A percentile compares a stretch with the other conserved stretches of the same genome.
Evolutionary conservation across 2,888 invertebrate species (phyloP).

Genomic region (Mesochorus sp.): DNA sequence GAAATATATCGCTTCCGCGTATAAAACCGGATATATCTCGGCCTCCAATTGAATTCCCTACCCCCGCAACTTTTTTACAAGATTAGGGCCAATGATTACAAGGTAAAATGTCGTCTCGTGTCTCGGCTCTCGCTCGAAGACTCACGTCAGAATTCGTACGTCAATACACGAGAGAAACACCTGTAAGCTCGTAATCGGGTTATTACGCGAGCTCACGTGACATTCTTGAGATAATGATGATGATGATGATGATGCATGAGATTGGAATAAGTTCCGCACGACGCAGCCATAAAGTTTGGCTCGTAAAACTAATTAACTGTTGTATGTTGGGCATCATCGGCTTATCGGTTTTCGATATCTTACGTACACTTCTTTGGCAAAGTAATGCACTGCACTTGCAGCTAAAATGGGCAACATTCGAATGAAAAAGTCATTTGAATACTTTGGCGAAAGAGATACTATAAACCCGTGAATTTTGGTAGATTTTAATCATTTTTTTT

Average conservation of each 20-base stretch:
- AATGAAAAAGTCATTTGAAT: too few relatives aligned
- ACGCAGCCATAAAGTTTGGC: not conserved
- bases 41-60: too few relatives aligned
- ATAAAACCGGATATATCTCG: too few relatives aligned
- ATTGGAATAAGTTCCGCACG: conserved; percentile 16
- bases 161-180: conserved; percentile 1
- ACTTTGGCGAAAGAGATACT: too few relatives aligned
- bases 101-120: not conserved
- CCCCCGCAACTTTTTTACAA: too few relatives aligned
- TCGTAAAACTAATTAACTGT: conserved; percentile 24
- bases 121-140: too few relatives aligned
- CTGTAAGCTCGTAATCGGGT: conserved; percentile 28
- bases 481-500: too few relatives aligned
- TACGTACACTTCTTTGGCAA: not conserved
- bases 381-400: too few relatives aligned
- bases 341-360: conserved; percentile 12
- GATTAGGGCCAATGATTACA: not conserved
- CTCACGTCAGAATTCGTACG: not conserved
- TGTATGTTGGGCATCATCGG: not conserved
- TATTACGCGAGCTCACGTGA: not conserved
- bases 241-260: conserved; percentile 17
- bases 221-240: not conserved
- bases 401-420: too few relatives aligned
- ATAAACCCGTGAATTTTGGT: too few relatives aligned
- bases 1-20: too few relatives aligned